phyloP scores from a whole-genome alignment of 1,140 invertebrate species.

The Rhagoletis pomonella region DNA sequence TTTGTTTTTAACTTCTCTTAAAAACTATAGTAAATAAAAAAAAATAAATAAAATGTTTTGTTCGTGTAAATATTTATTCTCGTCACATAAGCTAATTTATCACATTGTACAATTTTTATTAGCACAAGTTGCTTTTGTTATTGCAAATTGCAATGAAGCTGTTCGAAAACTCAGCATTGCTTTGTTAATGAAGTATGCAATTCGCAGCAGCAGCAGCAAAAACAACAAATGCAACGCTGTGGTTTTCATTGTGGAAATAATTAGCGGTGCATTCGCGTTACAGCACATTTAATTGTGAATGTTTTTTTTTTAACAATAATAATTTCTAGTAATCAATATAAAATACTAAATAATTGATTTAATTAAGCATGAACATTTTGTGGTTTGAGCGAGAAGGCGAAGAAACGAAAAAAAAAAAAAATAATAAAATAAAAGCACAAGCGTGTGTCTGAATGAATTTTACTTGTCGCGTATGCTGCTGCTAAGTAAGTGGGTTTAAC shows the following conservation, averaged over 20 bases:
- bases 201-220: background rate
- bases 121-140: background rate
- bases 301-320: constrained; percentile 30
- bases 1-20: too few species aligned
- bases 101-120: constrained; percentile 11
- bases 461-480: background rate
- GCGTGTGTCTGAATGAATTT: background rate
- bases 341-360: constrained; percentile 45
- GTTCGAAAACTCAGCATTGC: background rate
- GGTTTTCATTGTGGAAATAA: background rate
- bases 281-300: background rate
- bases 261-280: background rate
- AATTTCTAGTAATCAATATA: constrained; percentile 41
- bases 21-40: too few species aligned
- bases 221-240: background rate
- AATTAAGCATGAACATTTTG: constrained; percentile 29
- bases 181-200: background rate
- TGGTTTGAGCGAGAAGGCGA: background rate
- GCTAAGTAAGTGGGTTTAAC: constrained; percentile 12
- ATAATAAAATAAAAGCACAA: background rate
- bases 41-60: background rate
- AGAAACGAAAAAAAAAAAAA: background rate
- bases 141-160: background rate
- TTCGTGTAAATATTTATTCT: background rate
- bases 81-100: background rate